Base-by-base conservation (phyloP, 2,888 invertebrate species). In the Ctenicera cuprea region DNA sequence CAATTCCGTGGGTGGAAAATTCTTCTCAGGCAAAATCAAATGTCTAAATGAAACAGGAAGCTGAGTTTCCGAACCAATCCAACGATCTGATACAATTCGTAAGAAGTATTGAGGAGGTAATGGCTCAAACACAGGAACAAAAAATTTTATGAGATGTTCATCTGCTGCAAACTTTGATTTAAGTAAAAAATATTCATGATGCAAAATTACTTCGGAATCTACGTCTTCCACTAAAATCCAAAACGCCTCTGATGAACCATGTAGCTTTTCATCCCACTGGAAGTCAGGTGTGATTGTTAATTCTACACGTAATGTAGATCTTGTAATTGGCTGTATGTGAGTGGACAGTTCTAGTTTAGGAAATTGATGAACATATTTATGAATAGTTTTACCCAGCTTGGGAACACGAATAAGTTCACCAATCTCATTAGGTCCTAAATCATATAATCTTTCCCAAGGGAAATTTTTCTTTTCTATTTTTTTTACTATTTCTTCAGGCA, bases 401-500 rank as follows among this genome's bases (percentile, higher is more conserved):
- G 97, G 97, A 61, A 95, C 94, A 2, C 97, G 91, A 71, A 96
- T 92, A 73, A 98, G 87, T 87, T 99, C 99, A 0, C 98, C 99
- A 64, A 99, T 95, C 89, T 99, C 99, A 86, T 96, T 97, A 0
- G 98, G 97, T 12, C 97, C 97, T 41, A 99, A 89, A 86, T 99
- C 99, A 86, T 98, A 99, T 0, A 99, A 90, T 65, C 97, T 90
- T 86, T 96, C 95, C 96, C 96, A 97, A 0, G 96, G 95, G 85
- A 97, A 95, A 85, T 95, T 95, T 82, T 99, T 99, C 91, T 99
- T 99, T 85, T 99, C 99, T 26, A 99, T 92, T 85, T 99, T 98
- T 84, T 97, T 96, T 8, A 99, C 94, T 16, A 97, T 94, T 89
- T 98, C 98, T 83, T 97, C 97, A 0, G 97, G 99, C 92, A 98